phyloP scores from a whole-genome alignment of 2,888 invertebrate species.

The Nephrotoma appendiculata region DNA sequence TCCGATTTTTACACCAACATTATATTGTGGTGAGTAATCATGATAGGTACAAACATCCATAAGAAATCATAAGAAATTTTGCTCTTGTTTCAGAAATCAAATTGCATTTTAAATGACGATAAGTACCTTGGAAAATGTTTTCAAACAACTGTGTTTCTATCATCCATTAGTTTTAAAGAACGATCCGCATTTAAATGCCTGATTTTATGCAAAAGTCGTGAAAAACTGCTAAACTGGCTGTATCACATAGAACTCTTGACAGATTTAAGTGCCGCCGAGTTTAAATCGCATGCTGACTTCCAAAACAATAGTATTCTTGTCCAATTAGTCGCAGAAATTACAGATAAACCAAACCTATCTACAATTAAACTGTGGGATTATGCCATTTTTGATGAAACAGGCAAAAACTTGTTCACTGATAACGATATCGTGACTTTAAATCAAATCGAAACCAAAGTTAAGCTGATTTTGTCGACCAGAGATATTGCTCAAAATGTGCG shows the following conservation, averaged over 20 bases:
- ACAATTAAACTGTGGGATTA: neutral
- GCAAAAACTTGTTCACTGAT: neutral
- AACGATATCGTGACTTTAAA: neutral
- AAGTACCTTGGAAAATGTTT: neutral
- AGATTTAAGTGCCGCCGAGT: neutral
- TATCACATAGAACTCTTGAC: neutral
- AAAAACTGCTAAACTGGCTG: neutral
- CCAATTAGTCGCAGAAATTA: neutral
- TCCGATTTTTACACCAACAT: conserved; percentile 3
- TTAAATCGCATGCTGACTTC: neutral
- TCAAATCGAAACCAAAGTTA: neutral
- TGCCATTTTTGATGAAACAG: neutral
- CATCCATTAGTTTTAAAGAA: neutral
- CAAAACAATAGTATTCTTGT: neutral
- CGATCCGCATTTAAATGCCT: neutral
- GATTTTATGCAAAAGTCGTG: neutral
- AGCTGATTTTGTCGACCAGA: neutral
- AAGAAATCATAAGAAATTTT: too few species aligned
- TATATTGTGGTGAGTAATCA: neutral
- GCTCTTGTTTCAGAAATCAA: neutral
- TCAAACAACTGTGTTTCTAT: neutral
- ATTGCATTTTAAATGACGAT: neutral
- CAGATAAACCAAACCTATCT: neutral
- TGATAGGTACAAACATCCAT: too few species aligned
- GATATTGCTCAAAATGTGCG: neutral